A percentile compares a stretch with the other conserved stretches of the same genome.
These are phyloP conservation scores for Sebastes baramenuke DNA, from an alignment of 2,797 vertebrate species.

Conservation along the genomic window DNA sequence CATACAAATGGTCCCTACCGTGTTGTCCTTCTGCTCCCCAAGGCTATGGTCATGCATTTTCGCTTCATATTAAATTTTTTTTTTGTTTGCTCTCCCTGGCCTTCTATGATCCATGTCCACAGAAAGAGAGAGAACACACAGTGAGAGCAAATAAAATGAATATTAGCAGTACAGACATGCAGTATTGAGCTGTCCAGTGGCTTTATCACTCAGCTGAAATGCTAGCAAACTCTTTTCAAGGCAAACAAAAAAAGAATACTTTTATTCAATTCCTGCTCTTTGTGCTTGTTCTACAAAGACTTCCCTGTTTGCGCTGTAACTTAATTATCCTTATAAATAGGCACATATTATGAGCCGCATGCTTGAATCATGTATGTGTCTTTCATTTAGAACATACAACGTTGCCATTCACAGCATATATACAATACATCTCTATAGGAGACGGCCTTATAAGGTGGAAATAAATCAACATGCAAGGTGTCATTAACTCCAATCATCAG, in stretches of 20 bases:
- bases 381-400: not conserved
- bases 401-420: not conserved
- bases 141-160: slow-evolving; percentile 47
- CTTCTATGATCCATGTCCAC: slow-evolving; percentile 59
- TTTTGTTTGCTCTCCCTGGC: slow-evolving; percentile 53
- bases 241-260: slow-evolving; percentile 9
- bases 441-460: not conserved
- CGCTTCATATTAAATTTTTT: slow-evolving; percentile 56
- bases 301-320: not conserved
- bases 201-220: slow-evolving; percentile 30
- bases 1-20: slow-evolving; percentile 27
- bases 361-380: not conserved
- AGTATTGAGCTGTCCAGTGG: slow-evolving; percentile 21
- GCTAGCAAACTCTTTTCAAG: slow-evolving; percentile 2
- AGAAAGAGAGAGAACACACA: slow-evolving; percentile 33
- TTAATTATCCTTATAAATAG: not conserved
- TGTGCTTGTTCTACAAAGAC: not conserved
- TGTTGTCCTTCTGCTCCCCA: slow-evolving; percentile 57
- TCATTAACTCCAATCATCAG: not conserved
- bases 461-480: not conserved
- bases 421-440: not conserved
- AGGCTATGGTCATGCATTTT: slow-evolving; percentile 72
- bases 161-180: slow-evolving; percentile 45
- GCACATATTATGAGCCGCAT: not conserved
- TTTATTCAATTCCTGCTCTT: not conserved